Percentiles rank a stretch among this genome's conserved stretches.
phyloP scores from a whole-genome alignment of 1,140 invertebrate genomes.

The Lucilia sericata region DNA sequence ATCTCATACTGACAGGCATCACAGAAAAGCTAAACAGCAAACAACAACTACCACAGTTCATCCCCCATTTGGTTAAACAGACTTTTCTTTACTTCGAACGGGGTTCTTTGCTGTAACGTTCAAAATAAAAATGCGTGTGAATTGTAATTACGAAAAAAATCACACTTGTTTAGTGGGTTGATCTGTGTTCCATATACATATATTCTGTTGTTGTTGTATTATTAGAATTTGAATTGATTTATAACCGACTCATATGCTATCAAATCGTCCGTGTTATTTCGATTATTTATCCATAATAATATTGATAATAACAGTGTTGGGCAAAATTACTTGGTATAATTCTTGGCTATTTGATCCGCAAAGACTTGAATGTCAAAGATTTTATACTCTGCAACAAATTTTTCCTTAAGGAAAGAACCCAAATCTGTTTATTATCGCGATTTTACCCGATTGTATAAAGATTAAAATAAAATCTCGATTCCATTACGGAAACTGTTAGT shows the following conservation, averaged over 20 bases:
- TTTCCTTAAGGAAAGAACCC: too few species aligned
- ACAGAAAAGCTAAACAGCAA: background rate
- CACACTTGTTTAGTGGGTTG: slow-evolving; percentile 33
- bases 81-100: background rate
- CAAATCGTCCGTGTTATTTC: slow-evolving; percentile 34
- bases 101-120: background rate
- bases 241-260: slow-evolving; percentile 31
- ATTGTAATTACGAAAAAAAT: slow-evolving; percentile 32
- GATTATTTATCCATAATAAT: slow-evolving; percentile 18
- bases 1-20: background rate
- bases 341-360: too few species aligned
- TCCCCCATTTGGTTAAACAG: background rate
- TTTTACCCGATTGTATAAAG: too few species aligned
- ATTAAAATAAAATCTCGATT: too few species aligned
- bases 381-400: too few species aligned
- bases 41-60: slow-evolving; percentile 6
- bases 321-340: too few species aligned
- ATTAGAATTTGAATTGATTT: background rate
- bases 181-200: background rate
- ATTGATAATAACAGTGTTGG: background rate
- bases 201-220: background rate
- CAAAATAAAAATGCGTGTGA: slow-evolving; percentile 28
- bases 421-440: too few species aligned
- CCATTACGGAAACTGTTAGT: too few species aligned
- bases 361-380: too few species aligned